A percentile compares a stretch with the other conserved stretches of the same genome.
phyloP scores from a whole-genome alignment of 1,140 invertebrate genomes.

The Calephelis virginiensis region DNA sequence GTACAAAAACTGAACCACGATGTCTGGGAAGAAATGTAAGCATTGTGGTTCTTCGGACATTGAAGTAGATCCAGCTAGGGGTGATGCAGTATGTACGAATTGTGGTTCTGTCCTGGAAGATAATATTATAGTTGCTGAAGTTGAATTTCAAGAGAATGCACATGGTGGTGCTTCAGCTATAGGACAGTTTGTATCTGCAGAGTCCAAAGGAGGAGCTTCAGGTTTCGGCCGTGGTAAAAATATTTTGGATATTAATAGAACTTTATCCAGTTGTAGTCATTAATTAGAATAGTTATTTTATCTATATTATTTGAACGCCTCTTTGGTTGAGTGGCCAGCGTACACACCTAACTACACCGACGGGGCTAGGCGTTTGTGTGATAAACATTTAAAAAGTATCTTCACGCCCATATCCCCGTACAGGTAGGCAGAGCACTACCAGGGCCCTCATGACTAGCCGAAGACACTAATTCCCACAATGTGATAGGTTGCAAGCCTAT shows the following conservation, averaged over 20 bases:
- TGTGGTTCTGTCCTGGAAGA: slow-evolving; percentile 98
- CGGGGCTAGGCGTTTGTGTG: too few relatives aligned
- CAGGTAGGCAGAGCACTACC: too few relatives aligned
- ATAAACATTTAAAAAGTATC: too few relatives aligned
- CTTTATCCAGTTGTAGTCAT: too few relatives aligned
- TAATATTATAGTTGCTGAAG: slow-evolving; percentile 96
- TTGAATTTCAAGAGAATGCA: slow-evolving; percentile 96
- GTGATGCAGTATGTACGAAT: slow-evolving; percentile 96
- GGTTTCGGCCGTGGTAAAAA: slow-evolving; percentile 84
- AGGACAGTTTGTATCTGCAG: slow-evolving; percentile 95
- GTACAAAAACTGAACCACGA: slow-evolving; percentile 26
- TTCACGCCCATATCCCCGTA: too few relatives aligned
- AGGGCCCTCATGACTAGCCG: too few relatives aligned
- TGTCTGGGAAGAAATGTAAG: slow-evolving; percentile 87
- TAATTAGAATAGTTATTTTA: too few relatives aligned
- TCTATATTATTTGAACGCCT: too few relatives aligned
- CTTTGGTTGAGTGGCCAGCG: too few relatives aligned
- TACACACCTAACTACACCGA: too few relatives aligned
- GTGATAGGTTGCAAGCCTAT: too few relatives aligned
- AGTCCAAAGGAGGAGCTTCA: slow-evolving; percentile 89
- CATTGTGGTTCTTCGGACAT: slow-evolving; percentile 97
- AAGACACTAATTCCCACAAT: too few relatives aligned
- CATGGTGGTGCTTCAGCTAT: slow-evolving; percentile 92
- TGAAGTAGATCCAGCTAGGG: slow-evolving; percentile 93
- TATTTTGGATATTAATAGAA: neutral